These are phyloP conservation scores for Crax fasciolata DNA, from an alignment of 2,797 vertebrate genomes.

Conservation along the genomic window DNA sequence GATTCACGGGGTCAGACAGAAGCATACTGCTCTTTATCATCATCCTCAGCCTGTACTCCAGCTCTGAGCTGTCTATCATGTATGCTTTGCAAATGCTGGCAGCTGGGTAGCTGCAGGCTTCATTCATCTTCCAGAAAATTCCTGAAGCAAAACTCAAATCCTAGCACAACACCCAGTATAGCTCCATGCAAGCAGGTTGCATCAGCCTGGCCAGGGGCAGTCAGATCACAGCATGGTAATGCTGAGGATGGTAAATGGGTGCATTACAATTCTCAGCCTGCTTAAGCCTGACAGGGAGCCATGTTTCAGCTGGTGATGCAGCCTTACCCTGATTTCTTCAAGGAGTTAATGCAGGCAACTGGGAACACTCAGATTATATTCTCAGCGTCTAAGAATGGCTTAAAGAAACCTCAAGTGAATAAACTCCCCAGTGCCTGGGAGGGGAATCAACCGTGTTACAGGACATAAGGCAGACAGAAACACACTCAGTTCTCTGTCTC, in stretches of 20 bases:
- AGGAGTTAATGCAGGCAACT: not conserved
- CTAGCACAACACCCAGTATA: not conserved
- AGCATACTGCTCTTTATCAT: not conserved
- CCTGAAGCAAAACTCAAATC: not conserved
- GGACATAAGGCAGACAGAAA: not conserved
- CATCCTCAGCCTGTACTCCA: not conserved
- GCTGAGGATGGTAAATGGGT: not conserved
- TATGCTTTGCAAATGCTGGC: not conserved
- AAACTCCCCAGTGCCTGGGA: not conserved
- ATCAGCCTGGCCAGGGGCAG: not conserved
- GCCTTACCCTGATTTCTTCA: not conserved
- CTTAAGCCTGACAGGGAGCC: not conserved
- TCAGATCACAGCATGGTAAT: fast-evolving
- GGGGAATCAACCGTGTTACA: not conserved
- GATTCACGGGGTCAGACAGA: not conserved
- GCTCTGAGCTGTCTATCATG: not conserved
- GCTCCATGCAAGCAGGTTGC: not conserved
- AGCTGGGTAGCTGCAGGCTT: not conserved
- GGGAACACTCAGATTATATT: not conserved
- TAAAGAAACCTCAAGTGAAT: not conserved
- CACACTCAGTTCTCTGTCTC: not conserved
- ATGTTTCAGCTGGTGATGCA: not conserved
- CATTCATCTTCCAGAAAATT: not conserved
- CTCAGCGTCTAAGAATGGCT: not conserved
- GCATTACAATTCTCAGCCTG: not conserved